A percentile compares a stretch with the other conserved stretches of the same genome.
Conservation (phyloP, 2,113 vertebrate genomes). For the Carlito syrichta region DNA sequence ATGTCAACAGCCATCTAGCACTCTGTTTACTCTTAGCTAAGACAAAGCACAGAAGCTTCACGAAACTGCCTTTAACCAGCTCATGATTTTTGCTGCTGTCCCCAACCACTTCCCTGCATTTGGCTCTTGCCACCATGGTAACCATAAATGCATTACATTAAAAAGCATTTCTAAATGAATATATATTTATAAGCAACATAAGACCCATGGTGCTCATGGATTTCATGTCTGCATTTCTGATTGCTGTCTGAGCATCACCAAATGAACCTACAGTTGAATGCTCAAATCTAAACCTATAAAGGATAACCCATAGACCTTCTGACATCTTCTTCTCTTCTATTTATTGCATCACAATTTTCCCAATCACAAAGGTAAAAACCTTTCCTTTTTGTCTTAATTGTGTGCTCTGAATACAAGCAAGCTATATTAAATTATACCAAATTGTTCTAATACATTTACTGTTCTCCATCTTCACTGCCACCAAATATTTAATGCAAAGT, state of each 20-base stretch:
- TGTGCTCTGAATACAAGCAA: not conserved
- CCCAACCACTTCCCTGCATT: not conserved
- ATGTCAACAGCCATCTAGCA: constrained; percentile 62
- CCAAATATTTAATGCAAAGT: not conserved
- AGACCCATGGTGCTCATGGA: not conserved
- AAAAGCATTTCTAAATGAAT: constrained; percentile 23
- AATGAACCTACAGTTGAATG: not conserved
- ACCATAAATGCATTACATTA: constrained; percentile 31
- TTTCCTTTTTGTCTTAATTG: not conserved
- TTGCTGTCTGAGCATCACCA: not conserved
- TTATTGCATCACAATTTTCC: not conserved
- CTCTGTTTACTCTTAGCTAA: constrained; percentile 69
- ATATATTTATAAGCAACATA: not conserved
- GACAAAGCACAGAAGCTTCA: not conserved
- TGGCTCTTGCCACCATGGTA: constrained; percentile 53
- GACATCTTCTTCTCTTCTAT: not conserved
- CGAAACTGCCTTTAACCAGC: not conserved
- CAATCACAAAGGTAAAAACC: not conserved
- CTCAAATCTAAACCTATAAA: not conserved
- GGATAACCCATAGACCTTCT: not conserved
- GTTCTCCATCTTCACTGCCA: not conserved
- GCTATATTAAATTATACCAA: not conserved
- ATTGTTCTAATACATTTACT: not conserved
- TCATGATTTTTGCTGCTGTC: constrained; percentile 25
- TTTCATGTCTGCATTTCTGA: not conserved